phyloP scores from a whole-genome alignment of 2,888 invertebrate species.

The Callinectes sapidus region DNA sequence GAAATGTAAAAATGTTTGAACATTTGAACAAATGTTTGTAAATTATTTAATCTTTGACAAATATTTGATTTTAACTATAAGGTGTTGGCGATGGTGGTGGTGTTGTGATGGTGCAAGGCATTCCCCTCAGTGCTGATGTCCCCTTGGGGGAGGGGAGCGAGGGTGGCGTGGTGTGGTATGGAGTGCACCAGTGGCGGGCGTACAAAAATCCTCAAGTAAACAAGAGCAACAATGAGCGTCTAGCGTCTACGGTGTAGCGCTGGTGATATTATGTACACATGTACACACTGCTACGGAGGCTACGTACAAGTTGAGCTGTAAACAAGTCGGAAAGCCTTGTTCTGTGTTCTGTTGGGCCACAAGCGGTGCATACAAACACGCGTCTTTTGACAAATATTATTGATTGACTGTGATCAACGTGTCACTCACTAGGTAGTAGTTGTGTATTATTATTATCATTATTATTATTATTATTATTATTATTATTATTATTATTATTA shows the following conservation, averaged over 20 bases:
- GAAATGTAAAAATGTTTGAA: too few relatives aligned
- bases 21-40: too few relatives aligned
- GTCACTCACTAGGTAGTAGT: neutral
- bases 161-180: neutral
- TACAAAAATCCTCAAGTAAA: neutral
- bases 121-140: conserved; percentile 3
- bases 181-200: neutral
- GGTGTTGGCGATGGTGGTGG: too few relatives aligned
- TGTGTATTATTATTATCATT: too few relatives aligned
- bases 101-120: neutral
- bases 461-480: too few relatives aligned
- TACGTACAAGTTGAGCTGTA: neutral
- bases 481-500: too few relatives aligned
- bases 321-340: neutral
- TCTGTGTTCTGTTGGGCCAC: neutral
- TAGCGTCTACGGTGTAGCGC: neutral
- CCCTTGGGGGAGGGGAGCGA: neutral
- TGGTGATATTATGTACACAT: neutral
- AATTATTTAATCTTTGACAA: too few relatives aligned
- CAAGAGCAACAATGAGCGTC: neutral
- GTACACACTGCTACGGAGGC: neutral
- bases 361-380: neutral
- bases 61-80: too few relatives aligned
- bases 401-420: neutral
- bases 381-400: neutral